These are phyloP conservation scores for Varanus komodoensis DNA, from an alignment of 2,113 vertebrate species.

Conservation along the genomic window DNA sequence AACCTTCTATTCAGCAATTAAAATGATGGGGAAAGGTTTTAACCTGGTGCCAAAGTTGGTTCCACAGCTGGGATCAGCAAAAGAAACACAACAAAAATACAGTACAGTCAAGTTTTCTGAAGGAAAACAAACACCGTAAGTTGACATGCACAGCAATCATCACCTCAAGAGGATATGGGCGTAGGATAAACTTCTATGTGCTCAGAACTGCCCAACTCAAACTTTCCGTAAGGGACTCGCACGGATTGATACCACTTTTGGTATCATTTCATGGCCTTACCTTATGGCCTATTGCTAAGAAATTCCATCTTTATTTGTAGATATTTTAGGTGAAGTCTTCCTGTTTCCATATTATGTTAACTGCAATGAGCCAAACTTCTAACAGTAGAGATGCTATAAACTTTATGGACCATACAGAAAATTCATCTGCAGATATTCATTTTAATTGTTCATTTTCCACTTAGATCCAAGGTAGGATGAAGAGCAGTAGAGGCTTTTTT, in stretches of 20 bases:
- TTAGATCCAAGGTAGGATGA: background rate
- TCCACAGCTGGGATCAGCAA: constrained; percentile 15
- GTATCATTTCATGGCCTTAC: constrained; percentile 14
- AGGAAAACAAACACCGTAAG: background rate
- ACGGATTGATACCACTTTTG: constrained; percentile 11
- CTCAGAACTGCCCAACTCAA: constrained; percentile 20
- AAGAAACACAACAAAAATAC: background rate
- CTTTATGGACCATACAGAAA: constrained; percentile 18
- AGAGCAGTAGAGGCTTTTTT: background rate
- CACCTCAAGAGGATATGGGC: constrained; percentile 13
- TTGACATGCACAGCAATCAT: background rate
- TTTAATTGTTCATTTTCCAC: constrained; percentile 36
- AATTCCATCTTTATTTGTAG: constrained; percentile 40
- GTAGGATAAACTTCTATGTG: constrained; percentile 32
- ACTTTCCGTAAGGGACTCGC: background rate
- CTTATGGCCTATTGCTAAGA: constrained; percentile 25
- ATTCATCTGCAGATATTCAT: background rate
- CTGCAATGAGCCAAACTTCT: constrained; percentile 13
- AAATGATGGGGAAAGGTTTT: too few relatives aligned
- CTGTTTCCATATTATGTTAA: constrained; percentile 13
- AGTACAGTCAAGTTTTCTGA: background rate
- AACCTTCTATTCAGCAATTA: too few relatives aligned
- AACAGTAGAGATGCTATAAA: constrained; percentile 5
- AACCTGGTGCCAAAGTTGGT: background rate
- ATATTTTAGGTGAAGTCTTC: constrained; percentile 31